A percentile compares a stretch with the other conserved stretches of the same genome.
Conservation (phyloP, 2,888 invertebrate species). For the Drosophila infuscata region DNA sequence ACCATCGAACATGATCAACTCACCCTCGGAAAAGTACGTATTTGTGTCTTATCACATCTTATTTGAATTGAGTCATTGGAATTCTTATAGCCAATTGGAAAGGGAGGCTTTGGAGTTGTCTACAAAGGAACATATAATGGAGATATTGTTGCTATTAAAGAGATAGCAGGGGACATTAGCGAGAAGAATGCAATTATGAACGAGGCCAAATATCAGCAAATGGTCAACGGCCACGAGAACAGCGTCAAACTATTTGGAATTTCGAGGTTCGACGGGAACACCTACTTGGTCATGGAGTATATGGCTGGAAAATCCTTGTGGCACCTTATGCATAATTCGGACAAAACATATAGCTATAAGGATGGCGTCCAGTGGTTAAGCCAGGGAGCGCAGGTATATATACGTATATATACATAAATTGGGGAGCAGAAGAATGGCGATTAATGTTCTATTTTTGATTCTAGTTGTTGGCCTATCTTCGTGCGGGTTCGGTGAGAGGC, state of each 20-base stretch:
- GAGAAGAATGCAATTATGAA: fast-evolving
- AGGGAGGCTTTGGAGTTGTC: fast-evolving
- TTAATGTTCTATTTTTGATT: background rate
- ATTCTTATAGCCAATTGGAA: fast-evolving
- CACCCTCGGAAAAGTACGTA: fast-evolving
- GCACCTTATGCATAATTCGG: background rate
- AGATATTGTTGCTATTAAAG: background rate
- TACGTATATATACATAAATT: background rate
- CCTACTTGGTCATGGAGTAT: background rate
- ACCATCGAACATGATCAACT: fast-evolving
- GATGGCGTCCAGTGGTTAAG: background rate
- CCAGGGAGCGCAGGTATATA: background rate
- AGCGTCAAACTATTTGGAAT: background rate
- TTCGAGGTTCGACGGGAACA: fast-evolving
- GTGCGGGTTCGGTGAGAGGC: background rate
- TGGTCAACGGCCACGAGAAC: background rate
- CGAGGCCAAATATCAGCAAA: background rate
- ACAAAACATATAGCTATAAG: background rate
- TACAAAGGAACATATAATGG: fast-evolving
- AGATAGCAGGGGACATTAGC: fast-evolving
- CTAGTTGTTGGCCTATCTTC: background rate
- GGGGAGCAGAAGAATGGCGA: too few relatives aligned
- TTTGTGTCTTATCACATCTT: background rate
- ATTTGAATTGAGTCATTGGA: background rate
- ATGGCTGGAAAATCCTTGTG: background rate